Conservation (phyloP, 1,140 invertebrate species). For the Gerris buenoi region DNA sequence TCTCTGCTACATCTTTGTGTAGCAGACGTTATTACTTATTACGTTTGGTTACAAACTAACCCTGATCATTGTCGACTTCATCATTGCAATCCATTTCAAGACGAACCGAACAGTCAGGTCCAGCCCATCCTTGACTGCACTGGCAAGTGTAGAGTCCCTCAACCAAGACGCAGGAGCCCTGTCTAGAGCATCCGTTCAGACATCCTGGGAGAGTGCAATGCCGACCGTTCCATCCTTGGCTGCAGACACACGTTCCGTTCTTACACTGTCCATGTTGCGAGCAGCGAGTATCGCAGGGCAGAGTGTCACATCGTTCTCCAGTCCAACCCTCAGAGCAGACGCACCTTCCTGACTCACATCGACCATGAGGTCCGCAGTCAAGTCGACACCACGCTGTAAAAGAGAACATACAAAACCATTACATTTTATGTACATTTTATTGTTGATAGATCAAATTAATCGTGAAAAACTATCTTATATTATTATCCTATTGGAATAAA, state of each 20-base stretch:
- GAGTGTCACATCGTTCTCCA: conserved; percentile 74
- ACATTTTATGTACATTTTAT: no score
- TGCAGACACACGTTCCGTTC: conserved; percentile 92
- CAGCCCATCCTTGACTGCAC: conserved; percentile 83
- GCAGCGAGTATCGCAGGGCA: conserved; percentile 78
- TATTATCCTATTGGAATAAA: no score
- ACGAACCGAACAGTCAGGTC: conserved; percentile 73
- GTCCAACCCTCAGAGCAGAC: conserved; percentile 80
- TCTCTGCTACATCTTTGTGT: no score
- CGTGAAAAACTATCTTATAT: no score
- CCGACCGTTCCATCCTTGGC: conserved; percentile 91
- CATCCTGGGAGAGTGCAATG: conserved; percentile 92
- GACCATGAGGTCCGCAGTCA: conserved; percentile 78
- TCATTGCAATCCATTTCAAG: conserved; percentile 87
- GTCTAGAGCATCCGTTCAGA: conserved; percentile 77
- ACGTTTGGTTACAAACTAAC: no score
- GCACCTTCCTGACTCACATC: conserved; percentile 77
- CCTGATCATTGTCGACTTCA: conserved; percentile 88
- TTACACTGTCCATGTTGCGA: conserved; percentile 90
- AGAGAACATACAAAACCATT: no score
- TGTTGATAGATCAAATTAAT: no score
- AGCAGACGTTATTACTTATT: no score
- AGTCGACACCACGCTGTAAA: conserved; percentile 68
- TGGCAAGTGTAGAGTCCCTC: conserved; percentile 79
- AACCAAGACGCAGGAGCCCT: conserved; percentile 73